Evolutionary conservation across 1,140 invertebrate species (phyloP), one percentile per base, ranked within the genome.

Genomic region (Grapholita molesta): DNA sequence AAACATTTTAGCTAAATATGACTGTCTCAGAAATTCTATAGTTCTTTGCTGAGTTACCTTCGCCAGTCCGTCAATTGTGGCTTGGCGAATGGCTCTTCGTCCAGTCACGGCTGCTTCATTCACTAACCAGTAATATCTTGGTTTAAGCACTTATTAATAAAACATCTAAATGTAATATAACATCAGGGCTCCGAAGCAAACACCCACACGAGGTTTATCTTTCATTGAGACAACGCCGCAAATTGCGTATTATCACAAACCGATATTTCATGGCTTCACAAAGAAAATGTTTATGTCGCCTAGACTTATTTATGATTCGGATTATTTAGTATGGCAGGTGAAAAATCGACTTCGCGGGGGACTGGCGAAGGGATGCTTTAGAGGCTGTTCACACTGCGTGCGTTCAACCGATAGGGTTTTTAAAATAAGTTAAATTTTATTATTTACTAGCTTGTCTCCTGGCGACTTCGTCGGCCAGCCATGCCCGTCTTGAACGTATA

Each of bases 341-440:
- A 86, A 90, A 88, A 85, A 87, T 88, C 78, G 66, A 78, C 84
- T 65, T 79, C 79, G 76, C 83, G 78, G 84, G 83, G 80, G 80
- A 78, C 76, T 77, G 73, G 75, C 78, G 79, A 80, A 79, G 77
- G 71, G 67, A 67, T 78, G 79, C 73, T 82, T 86, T 81, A 48
- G 18, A 48, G 42, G 15, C 42, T 48, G 42, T 48, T 48, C 18
- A 48, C 42, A 48, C 42, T 48, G 42, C 8, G 42, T 6, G 18
- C 21, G 18, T 48, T 48, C 35, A n/a, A 12, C 4, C 33, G 35
- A 5, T 12, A n/a, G n/a, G 12, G 35, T 4, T 38, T 38, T 38
- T 38, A 15, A n/a, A n/a, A n/a, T n/a, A n/a, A n/a, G n/a, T n/a
- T n/a, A n/a, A n/a, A n/a, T n/a, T n/a, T n/a, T n/a, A n/a, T n/a